Percentiles rank a stretch among this genome's conserved stretches.
These are phyloP conservation scores for Indicator maculatus DNA, from an alignment of 2,113 vertebrate genomes.

Conservation along the genomic window DNA sequence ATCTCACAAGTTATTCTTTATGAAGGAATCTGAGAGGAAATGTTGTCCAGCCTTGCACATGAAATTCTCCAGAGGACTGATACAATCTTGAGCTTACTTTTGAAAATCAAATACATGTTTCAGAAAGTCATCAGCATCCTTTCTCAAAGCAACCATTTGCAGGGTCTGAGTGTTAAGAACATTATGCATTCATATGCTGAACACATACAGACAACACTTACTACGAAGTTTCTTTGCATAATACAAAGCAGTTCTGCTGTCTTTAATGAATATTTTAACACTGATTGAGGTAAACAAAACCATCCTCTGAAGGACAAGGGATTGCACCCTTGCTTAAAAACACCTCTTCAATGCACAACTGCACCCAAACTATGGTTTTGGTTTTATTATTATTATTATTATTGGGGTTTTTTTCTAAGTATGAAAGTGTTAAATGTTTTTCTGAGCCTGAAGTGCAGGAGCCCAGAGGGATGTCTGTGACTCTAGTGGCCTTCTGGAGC, in stretches of 20 bases:
- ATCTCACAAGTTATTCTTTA: not conserved
- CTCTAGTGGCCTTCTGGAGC: not conserved
- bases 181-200: conserved; percentile 64
- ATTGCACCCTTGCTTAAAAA: conserved; percentile 65
- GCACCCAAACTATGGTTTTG: not conserved
- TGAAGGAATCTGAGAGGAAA: not conserved
- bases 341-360: conserved; percentile 47
- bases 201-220: conserved; percentile 59
- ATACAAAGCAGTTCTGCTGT: conserved; percentile 67
- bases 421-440: not conserved
- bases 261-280: conserved; percentile 81
- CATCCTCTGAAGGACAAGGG: conserved; percentile 70
- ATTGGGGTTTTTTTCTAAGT: not conserved
- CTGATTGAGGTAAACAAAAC: conserved; percentile 79
- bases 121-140: not conserved
- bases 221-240: conserved; percentile 72
- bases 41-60: not conserved
- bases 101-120: not conserved
- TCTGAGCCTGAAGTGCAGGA: not conserved
- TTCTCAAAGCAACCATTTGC: not conserved
- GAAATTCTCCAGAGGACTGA: not conserved
- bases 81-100: not conserved
- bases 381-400: no score
- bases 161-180: conserved; percentile 39
- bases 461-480: not conserved